Base-by-base conservation (phyloP, 2,797 vertebrate genomes). In the Paguma larvata region DNA sequence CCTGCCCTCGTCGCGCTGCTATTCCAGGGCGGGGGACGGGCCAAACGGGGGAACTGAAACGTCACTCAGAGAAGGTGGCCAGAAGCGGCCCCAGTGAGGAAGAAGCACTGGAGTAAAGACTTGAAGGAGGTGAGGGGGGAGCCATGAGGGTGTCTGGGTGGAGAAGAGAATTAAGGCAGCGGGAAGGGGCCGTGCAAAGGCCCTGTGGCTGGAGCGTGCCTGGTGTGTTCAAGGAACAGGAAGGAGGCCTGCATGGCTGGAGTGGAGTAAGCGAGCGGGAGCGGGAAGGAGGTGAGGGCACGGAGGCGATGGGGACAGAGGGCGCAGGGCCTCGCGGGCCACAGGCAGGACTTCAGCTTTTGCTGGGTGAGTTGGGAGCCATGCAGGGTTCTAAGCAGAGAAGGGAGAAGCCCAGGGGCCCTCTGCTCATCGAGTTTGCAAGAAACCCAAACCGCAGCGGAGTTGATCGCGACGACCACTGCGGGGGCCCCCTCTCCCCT, bases 21-120 rank as follows among this genome's bases (percentile, higher is more conserved):
- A 1, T 79, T 70, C 56, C 72, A n/a, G 13, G 32, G 6, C n/a
- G 32, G 25, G 5, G 73, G 48, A 46, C 1, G 38, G 25, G 27
- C 11, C 65, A 78, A 84, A 83, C 0, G 0, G 32, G 9, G 34
- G 3, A 38, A 41, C n/a, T 0, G 9, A 12, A 23, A 3, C 19
- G 16, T 88, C 38, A 59, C 41, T 67, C 18, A 46, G 10, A 68
- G 72, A 86, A 91, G 23, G 53, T n/a, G 53, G n/a, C 23, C 32
- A 86, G 80, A n/a, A 83, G 80, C 75, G 78, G 5, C 34, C 53
- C 44, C 25, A 1, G 11, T 41, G n/a, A 73, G 34, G 85, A 80
- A 84, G 23, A 48, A 75, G 48, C 23, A 67, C 15, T 32, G n/a
- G 65, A 75, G 27, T 63, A 27, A 87, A 88, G 48, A 73, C 25